Percentiles rank a stretch among this genome's conserved stretches.
These are phyloP conservation scores for Triops cancriformis DNA, from an alignment of 1,140 invertebrate genomes.

Conservation along the genomic window DNA sequence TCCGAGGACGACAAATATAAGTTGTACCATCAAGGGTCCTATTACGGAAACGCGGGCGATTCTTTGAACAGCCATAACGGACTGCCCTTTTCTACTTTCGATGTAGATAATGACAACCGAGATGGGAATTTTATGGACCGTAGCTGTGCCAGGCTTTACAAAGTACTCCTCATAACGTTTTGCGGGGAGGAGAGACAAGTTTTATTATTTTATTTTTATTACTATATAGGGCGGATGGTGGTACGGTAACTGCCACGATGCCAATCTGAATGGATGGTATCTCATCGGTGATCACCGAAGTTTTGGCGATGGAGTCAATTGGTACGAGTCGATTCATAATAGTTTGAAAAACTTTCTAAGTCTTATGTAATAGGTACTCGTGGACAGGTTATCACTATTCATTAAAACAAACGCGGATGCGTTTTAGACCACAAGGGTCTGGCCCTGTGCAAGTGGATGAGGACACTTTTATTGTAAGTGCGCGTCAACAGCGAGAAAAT, in stretches of 20 bases:
- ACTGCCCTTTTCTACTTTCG: conserved; percentile 42
- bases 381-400: conserved; percentile 37
- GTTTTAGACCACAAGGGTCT: conserved; percentile 31
- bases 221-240: conserved; percentile 39
- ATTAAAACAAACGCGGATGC: conserved; percentile 35
- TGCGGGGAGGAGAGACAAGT: not conserved
- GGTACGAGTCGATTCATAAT: conserved; percentile 26
- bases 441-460: conserved; percentile 29
- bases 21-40: conserved; percentile 34
- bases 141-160: conserved; percentile 34
- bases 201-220: conserved; percentile 3
- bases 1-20: conserved; percentile 32
- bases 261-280: conserved; percentile 41
- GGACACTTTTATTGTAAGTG: conserved; percentile 29
- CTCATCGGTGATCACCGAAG: conserved; percentile 31
- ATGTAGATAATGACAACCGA: conserved; percentile 41
- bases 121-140: conserved; percentile 33
- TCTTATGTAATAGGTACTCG: conserved; percentile 32
- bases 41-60: conserved; percentile 37
- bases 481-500: not conserved
- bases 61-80: conserved; percentile 40
- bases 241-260: conserved; percentile 37
- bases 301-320: conserved; percentile 36
- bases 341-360: not conserved
- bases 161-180: conserved; percentile 27